Base-by-base conservation (phyloP, 2,797 vertebrate species). In the Sebastes melanostomus region DNA sequence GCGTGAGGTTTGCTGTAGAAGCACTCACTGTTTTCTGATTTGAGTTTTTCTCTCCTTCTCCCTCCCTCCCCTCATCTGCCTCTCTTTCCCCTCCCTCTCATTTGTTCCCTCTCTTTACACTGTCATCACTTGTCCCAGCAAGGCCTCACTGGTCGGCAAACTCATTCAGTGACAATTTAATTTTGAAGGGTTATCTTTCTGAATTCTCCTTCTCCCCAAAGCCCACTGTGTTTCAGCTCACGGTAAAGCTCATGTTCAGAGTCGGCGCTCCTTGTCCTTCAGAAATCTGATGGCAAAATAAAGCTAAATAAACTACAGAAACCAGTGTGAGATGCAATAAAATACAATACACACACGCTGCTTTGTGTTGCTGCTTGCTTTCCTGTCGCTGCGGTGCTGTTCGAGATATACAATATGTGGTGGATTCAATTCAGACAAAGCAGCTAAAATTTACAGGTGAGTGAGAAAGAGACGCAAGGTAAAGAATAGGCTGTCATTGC, bases 111-210 rank as follows among this genome's bases (percentile, higher is more conserved):
- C 66, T 74, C 66, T 74, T 73, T 46, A 61, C 25, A 56, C 63
- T 32, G 50, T 68, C 72, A 56, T 71, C 74, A 42, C 66, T 58
- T 78, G 75, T 78, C 62, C 70, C 68, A 66, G 70, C 52, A 32
- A 85, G 77, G 78, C 85, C 74, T 82, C 80, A 38, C 30, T 73
- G 77, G 71, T 78, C 75, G 18, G 46, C 42, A 82, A 78, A 85
- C 70, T 76, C 75, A 80, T 84, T 83, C 74, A 30, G 60, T 77
- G 69, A 77, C 82, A 79, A 87, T 90, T 88, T 86, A 20, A 88
- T 89, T 88, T 84, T 78, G 56, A 83, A 77, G 55, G 79, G 80
- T 85, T 89, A 92, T 86, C 88, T 87, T 79, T 87, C 83, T 66
- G 73, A 84, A 88, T 89, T 80, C 62, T 52, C 14, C 22, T 32